Percentiles rank a stretch among this genome's conserved stretches.
These are phyloP conservation scores for Larimichthys crocea DNA, from an alignment of 2,113 vertebrate species.

Conservation along the genomic window DNA sequence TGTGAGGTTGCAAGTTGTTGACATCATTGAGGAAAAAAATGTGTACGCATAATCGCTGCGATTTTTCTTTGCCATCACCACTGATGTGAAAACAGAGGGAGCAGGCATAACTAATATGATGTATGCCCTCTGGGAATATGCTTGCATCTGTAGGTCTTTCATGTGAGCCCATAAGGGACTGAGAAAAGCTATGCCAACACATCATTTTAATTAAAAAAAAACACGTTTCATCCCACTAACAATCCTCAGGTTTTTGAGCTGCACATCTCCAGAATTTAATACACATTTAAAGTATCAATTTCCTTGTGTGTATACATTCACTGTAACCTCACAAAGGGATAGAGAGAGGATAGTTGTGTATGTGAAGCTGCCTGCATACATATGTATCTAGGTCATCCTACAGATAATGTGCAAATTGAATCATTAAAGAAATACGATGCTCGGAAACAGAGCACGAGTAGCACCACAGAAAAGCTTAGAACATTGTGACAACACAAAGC, in stretches of 20 bases:
- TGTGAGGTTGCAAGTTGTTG: constrained; percentile 24
- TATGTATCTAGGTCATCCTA: constrained; percentile 78
- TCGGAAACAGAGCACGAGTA: constrained; percentile 69
- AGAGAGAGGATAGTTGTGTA: constrained; percentile 74
- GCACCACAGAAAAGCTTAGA: constrained; percentile 5
- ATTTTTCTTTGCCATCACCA: constrained; percentile 34
- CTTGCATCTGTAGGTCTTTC: constrained; percentile 52
- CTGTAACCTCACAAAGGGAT: constrained; percentile 26
- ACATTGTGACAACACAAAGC: constrained; percentile 15
- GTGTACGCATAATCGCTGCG: neutral
- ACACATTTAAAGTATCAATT: neutral
- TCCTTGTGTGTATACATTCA: neutral
- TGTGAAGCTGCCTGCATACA: constrained; percentile 47
- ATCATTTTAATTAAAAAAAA: neutral
- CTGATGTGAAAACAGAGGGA: constrained; percentile 58
- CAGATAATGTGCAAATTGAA: constrained; percentile 70
- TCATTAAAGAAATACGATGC: constrained; percentile 64
- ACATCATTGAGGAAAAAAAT: constrained; percentile 17
- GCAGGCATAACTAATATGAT: constrained; percentile 45
- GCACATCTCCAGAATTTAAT: neutral
- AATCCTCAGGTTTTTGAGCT: neutral
- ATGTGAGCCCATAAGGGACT: constrained; percentile 32
- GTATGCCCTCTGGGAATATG: constrained; percentile 52
- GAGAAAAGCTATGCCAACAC: neutral
- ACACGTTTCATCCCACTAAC: neutral